phyloP scores from a whole-genome alignment of 2,113 vertebrate species.

The Calidris pygmaea region DNA sequence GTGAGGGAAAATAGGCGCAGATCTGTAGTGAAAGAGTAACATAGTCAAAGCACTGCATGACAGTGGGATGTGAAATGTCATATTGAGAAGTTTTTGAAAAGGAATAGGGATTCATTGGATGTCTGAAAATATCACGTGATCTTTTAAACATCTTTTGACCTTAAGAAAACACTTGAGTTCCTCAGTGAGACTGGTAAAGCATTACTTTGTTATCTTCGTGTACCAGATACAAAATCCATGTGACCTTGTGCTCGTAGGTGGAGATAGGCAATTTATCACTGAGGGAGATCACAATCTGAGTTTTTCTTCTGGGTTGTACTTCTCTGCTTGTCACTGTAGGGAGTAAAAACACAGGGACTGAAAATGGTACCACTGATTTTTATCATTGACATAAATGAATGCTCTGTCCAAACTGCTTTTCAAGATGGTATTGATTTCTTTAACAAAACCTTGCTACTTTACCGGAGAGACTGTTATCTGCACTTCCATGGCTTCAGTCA shows the following conservation, averaged over 20 bases:
- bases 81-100: not conserved
- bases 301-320: not conserved
- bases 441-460: not conserved
- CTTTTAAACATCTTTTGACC: not conserved
- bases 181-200: not conserved
- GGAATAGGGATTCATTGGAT: not conserved
- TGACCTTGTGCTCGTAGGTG: not conserved
- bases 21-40: not conserved
- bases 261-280: not conserved
- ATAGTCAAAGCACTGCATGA: not conserved
- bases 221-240: not conserved
- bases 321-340: not conserved
- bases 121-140: not conserved
- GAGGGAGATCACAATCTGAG: not conserved
- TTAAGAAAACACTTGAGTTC: not conserved
- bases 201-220: not conserved
- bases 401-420: not conserved
- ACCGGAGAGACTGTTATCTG: not conserved
- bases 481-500: not conserved
- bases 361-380: not conserved
- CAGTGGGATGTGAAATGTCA: not conserved
- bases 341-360: not conserved
- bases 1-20: not conserved
- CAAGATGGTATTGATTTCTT: not conserved
- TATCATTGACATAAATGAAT: not conserved